Conservation (phyloP, 2,888 invertebrate species). For the Fissipunctia ypsillon region DNA sequence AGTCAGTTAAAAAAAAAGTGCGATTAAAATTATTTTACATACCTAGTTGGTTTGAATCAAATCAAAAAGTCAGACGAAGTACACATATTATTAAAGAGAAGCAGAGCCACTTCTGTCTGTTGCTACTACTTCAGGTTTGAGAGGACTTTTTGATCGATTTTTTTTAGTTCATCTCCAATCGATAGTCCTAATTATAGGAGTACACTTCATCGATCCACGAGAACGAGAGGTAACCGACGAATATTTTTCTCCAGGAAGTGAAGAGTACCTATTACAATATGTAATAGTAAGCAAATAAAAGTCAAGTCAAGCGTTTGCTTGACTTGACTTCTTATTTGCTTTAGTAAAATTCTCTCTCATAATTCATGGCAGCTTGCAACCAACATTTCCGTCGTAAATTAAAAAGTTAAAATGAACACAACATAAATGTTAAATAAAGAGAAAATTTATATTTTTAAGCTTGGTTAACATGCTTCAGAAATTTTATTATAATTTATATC, state of each 20-base stretch:
- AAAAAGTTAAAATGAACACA: slow-evolving; percentile 7
- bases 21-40: too few relatives aligned
- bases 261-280: neutral
- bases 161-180: neutral
- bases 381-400: slow-evolving; percentile 11
- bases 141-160: neutral
- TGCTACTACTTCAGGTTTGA: neutral
- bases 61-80: neutral
- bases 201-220: neutral
- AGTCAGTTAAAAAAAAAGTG: neutral
- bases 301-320: neutral
- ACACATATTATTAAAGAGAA: neutral
- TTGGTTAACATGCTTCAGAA: neutral
- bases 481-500: neutral
- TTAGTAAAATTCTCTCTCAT: neutral
- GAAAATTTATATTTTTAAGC: neutral
- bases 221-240: neutral
- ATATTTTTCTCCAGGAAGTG: neutral
- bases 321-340: too few relatives aligned
- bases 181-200: neutral
- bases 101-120: neutral
- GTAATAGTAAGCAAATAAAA: neutral
- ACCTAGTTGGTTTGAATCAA: neutral
- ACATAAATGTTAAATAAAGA: slow-evolving; percentile 1
- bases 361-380: neutral